Evolutionary conservation across 2,797 vertebrate genomes (phyloP).

Genomic region (Otolemur crassicaudatus): DNA sequence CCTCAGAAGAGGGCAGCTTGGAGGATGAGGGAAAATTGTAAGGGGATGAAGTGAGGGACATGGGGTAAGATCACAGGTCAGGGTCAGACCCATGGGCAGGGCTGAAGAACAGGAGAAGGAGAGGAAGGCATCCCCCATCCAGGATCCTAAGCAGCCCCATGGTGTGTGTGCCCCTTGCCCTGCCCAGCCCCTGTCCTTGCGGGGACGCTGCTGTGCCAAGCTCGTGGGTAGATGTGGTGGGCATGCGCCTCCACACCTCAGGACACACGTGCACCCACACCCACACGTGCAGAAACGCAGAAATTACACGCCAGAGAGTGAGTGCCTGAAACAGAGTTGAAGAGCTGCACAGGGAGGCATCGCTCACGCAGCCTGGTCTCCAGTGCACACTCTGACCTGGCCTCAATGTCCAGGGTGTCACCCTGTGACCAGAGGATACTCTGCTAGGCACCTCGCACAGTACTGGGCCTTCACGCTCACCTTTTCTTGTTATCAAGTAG

Average conservation of each 20-base stretch:
- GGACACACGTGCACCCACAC: rapidly evolving
- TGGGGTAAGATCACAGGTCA: not conserved
- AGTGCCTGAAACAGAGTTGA: rapidly evolving
- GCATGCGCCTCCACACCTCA: rapidly evolving
- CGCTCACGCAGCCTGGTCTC: not conserved
- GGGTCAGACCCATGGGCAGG: not conserved
- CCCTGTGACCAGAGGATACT: rapidly evolving
- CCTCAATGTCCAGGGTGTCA: not conserved
- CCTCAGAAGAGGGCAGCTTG: no score
- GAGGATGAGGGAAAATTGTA: not conserved
- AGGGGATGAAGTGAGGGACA: no score
- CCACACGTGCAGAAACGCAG: not conserved
- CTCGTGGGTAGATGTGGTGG: not conserved
- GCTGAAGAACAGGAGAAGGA: not conserved
- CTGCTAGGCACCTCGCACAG: not conserved
- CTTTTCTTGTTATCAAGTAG: no score
- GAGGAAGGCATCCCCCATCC: not conserved
- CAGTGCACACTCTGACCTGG: rapidly evolving
- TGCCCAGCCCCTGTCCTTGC: not conserved
- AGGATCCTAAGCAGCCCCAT: no score
- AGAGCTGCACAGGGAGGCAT: rapidly evolving
- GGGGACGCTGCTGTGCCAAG: not conserved
- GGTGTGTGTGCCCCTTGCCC: not conserved
- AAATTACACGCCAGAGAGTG: not conserved
- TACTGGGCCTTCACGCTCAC: rapidly evolving